phyloP scores from a whole-genome alignment of 2,113 vertebrate genomes.

The Chlorodrepanis virens region DNA sequence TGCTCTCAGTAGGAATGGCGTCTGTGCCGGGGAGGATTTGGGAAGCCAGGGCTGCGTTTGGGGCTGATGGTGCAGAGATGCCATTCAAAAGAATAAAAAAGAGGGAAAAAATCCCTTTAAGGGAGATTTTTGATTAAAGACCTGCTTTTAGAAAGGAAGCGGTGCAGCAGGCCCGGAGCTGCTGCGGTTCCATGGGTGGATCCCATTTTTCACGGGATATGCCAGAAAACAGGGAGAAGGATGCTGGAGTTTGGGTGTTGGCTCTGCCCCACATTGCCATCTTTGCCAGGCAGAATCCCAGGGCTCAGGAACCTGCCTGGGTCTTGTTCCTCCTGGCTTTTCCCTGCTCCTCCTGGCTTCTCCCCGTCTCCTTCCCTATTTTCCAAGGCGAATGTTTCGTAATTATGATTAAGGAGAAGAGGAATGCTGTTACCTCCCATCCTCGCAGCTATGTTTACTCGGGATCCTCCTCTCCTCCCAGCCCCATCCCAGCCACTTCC shows the following conservation, averaged over 20 bases:
- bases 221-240: neutral
- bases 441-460: neutral
- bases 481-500: neutral
- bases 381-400: neutral
- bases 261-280: neutral
- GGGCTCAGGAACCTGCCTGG: neutral
- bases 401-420: neutral
- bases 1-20: rapidly evolving
- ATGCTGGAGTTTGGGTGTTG: neutral
- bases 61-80: neutral
- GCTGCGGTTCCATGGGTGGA: rapidly evolving
- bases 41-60: neutral
- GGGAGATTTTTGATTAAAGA: neutral
- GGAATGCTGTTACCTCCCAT: neutral
- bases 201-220: rapidly evolving
- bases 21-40: neutral
- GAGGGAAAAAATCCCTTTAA: rapidly evolving
- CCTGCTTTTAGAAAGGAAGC: neutral
- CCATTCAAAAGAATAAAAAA: neutral
- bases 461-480: neutral
- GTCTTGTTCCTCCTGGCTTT: rapidly evolving
- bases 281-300: neutral
- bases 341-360: neutral
- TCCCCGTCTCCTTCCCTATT: neutral
- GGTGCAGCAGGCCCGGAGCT: neutral